Evolutionary conservation across 2,113 vertebrate species (phyloP), one percentile per base, ranked within the genome.

Genomic region (Ariopsis seemanni): DNA sequence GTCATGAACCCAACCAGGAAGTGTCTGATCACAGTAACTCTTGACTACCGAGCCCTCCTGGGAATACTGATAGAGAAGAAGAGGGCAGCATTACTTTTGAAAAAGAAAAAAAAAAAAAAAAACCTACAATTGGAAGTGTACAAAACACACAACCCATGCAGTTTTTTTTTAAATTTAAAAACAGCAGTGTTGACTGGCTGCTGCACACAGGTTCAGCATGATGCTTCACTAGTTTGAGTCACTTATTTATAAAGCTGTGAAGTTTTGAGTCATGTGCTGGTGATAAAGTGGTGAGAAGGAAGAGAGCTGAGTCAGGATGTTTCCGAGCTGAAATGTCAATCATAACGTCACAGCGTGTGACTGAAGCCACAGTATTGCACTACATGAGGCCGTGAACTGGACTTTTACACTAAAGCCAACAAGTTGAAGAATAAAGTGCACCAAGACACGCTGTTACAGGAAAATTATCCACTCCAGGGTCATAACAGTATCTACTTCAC

Each of bases 1-100:
- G 69, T 99, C 97, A 57, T 99, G 98, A 1, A 97, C 98, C 97
- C 97, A 99, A 55, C 98, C 98, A 0, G 96, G 94, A 2, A 98
- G 87, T 0, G 97, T 99, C 90, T 99, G 97, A 9, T 99, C 95
- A 91, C 98, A 99, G 88, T 96, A 98, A 89, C 97, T 98, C 89
- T 95, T 97, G 69, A 97, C 96, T 17, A 93, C 93, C 0, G 62
- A 12, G 20, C 95, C 96, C 1, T 96, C 93, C 57, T 95, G 25
- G 90, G 95, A 93, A 92, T 98, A 99, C 98, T 99, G 92, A n/a
- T n/a, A 84, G 57, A 58, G 1, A 55, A 78, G 53, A 55, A 57
- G 14, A 9, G 10, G 52, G 7, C 52, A 57, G 55, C 55, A 57
- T 12, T 57, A 57, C 11, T 10, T 2, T 12, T 12, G 55, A 42